Evolutionary conservation across 2,888 invertebrate species (phyloP), one percentile per base, ranked within the genome.

Genomic region (Troides helena): DNA sequence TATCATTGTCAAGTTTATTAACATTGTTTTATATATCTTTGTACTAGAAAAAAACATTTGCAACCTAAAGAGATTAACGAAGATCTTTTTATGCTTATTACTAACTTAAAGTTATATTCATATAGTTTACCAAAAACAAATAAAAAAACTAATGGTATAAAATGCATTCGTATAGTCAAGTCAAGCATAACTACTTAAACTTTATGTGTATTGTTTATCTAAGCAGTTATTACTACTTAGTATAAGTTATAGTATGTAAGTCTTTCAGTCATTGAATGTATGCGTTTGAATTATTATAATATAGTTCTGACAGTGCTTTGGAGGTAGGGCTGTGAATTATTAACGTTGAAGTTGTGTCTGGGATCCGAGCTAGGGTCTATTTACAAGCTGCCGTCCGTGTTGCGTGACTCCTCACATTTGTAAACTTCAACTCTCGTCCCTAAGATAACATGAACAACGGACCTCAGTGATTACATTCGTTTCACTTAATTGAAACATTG

Each of bases 321-420:
- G 65, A 74, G 71, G 64, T 63, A 56, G 46, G 65, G 62, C 70
- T 74, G 74, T 79, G 76, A 78, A 76, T 78, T 75, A 77, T 78
- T 76, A 74, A 72, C 74, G 73, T 73, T 75, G 72, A 72, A 71
- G 72, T 74, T 71, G 66, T 70, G 64, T 70, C 72, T 71, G 73
- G 73, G 72, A 76, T 76, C 71, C 72, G 68, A 64, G 73, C 74
- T 67, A 64, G 70, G 73, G 68, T 75, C 75, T 74, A 78, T 77
- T 78, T 76, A 69, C 73, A 72, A 71, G 67, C 60, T 68, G 68
- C 70, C 66, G 59, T 68, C 68, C 69, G 25, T 70, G 74, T 90
- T 82, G 91, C 90, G 91, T 91, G 91, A 91, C 89, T 88, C 76
- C 76, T 80, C 83, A 83, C 89, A 89, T 91, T 90, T 87, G 88